phyloP scores from a whole-genome alignment of 2,797 vertebrate genomes.

The Odontamblyopus rebecca region DNA sequence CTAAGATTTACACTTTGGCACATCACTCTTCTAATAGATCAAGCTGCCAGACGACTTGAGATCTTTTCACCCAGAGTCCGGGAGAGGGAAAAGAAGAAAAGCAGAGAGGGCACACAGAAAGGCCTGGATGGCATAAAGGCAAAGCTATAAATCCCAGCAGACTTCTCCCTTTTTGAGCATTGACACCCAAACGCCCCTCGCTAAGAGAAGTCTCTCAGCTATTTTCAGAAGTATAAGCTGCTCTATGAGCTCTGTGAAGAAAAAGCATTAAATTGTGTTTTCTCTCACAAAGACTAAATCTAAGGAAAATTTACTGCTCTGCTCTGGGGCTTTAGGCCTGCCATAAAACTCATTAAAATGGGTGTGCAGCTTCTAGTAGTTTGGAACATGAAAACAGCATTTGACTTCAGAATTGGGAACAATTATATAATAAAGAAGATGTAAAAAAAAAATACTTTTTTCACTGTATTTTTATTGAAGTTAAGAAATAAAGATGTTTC shows the following conservation, averaged over 20 bases:
- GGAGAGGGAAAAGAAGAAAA: slow-evolving; percentile 26
- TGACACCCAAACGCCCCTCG: slow-evolving; percentile 49
- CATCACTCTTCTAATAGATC: slow-evolving; percentile 40
- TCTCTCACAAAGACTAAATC: slow-evolving; percentile 53
- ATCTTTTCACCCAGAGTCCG: slow-evolving; percentile 37
- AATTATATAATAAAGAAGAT: neutral
- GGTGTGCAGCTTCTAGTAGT: slow-evolving; percentile 34
- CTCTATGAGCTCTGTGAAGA: slow-evolving; percentile 40
- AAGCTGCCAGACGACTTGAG: slow-evolving; percentile 30
- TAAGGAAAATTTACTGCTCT: slow-evolving; percentile 35
- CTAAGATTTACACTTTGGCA: slow-evolving; percentile 41
- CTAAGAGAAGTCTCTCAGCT: slow-evolving; percentile 53
- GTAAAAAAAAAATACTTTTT: no score
- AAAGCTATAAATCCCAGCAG: slow-evolving; percentile 65
- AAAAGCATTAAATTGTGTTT: slow-evolving; percentile 58
- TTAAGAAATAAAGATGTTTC: neutral
- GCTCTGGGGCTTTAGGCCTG: slow-evolving; percentile 22
- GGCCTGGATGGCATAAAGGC: slow-evolving; percentile 55
- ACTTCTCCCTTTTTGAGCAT: slow-evolving; percentile 41
- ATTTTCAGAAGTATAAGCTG: slow-evolving; percentile 68
- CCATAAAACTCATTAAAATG: slow-evolving; percentile 44
- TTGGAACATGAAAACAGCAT: slow-evolving; percentile 7
- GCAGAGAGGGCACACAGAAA: slow-evolving; percentile 22
- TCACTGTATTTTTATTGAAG: neutral
- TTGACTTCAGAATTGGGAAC: neutral